Evolutionary conservation across 2,888 invertebrate species (phyloP).

Genomic region (Melinopterus prodromus): DNA sequence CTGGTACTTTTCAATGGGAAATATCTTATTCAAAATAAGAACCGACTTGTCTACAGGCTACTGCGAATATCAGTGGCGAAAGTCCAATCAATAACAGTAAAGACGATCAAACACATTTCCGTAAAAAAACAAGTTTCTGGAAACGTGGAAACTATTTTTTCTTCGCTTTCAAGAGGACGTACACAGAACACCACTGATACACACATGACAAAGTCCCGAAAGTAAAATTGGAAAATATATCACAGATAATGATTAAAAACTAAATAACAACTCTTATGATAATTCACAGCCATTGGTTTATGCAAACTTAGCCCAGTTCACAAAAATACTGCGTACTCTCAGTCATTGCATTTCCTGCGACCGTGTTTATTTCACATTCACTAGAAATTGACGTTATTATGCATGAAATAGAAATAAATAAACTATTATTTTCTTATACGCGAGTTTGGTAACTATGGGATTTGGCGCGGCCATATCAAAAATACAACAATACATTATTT

Average conservation of each 20-base stretch:
- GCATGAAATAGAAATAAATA: background rate
- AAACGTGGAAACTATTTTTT: no score
- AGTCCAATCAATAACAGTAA: background rate
- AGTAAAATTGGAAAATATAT: background rate
- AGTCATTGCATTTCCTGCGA: background rate
- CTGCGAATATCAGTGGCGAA: background rate
- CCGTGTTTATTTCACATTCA: background rate
- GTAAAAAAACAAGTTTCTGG: no score
- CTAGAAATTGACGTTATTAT: background rate
- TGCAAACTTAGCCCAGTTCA: background rate
- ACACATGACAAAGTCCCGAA: background rate
- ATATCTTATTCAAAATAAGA: background rate
- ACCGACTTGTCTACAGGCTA: background rate
- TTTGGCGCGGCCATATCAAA: background rate
- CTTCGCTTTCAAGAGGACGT: no score
- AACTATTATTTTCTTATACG: background rate
- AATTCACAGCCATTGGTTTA: constrained; percentile 4
- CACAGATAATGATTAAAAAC: background rate
- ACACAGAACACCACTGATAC: background rate
- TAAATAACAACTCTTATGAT: background rate
- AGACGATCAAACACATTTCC: no score
- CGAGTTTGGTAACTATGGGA: background rate
- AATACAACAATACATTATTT: background rate
- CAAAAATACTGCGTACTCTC: background rate
- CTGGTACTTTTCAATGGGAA: background rate